These are phyloP conservation scores for Lepeophtheirus nordmannii DNA, from an alignment of 2,888 invertebrate species.

Conservation along the genomic window DNA sequence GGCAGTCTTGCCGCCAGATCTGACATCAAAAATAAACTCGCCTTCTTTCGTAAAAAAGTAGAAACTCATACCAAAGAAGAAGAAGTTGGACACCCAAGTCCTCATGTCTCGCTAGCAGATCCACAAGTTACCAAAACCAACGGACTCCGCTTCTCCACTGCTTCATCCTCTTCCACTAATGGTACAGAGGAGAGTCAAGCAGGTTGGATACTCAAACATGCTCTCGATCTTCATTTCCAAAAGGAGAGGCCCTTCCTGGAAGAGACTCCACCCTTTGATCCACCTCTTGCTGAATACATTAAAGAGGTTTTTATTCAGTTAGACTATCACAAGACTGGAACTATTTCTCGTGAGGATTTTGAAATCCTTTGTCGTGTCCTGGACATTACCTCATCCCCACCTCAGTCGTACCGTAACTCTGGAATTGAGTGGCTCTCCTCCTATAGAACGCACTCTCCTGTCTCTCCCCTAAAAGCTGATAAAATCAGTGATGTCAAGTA, in stretches of 20 bases:
- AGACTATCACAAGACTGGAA: conserved; percentile 21
- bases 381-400: conserved; percentile 3
- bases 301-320: conserved; percentile 17
- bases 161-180: neutral
- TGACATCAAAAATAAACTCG: neutral
- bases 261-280: neutral
- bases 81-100: neutral
- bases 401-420: conserved; percentile 15
- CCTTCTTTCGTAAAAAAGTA: neutral
- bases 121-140: conserved; percentile 3
- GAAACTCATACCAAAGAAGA: neutral
- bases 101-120: neutral
- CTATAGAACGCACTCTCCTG: conserved; percentile 19
- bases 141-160: neutral
- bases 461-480: conserved; percentile 15
- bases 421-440: conserved; percentile 24
- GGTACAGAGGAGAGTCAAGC: neutral
- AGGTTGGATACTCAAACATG: conserved; percentile 5
- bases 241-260: neutral
- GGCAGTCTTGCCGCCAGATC: conserved; percentile 12
- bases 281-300: conserved; percentile 13
- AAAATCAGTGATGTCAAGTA: conserved; percentile 19
- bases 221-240: conserved; percentile 9
- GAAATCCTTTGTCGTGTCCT: conserved; percentile 18
- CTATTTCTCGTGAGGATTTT: conserved; percentile 18